Percentiles rank a stretch among this genome's conserved stretches.
Conservation (phyloP, 2,113 vertebrate species). For the Microtus montanus region DNA sequence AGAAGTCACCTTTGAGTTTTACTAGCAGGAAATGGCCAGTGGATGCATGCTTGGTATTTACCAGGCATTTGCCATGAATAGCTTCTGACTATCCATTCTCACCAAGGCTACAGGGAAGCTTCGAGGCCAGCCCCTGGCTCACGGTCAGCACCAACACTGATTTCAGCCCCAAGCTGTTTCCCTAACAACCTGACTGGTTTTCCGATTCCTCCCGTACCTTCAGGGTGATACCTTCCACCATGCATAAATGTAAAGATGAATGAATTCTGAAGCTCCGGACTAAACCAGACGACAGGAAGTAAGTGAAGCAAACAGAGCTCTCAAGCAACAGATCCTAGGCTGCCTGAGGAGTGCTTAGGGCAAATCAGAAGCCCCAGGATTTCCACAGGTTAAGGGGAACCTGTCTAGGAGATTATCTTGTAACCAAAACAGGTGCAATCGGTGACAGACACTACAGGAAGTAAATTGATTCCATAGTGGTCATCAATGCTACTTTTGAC, state of each 20-base stretch:
- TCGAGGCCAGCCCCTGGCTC: no score
- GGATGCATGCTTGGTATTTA: accelerated
- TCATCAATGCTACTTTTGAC: background rate
- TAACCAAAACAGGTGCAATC: background rate
- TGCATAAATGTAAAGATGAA: background rate
- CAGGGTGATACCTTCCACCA: accelerated
- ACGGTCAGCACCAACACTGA: accelerated
- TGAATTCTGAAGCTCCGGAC: background rate
- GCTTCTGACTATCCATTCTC: background rate
- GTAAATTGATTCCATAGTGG: background rate
- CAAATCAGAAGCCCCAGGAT: background rate
- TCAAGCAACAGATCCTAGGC: background rate
- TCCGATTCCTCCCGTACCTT: background rate
- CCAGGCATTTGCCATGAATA: background rate
- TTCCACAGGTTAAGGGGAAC: background rate
- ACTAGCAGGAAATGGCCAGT: no score
- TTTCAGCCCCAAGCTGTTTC: accelerated
- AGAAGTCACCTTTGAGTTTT: background rate
- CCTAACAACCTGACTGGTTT: no score
- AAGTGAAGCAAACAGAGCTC: background rate
- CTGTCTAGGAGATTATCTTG: background rate
- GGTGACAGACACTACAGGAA: background rate
- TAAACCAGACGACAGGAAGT: background rate
- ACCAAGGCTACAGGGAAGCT: accelerated
- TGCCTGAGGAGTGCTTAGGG: background rate